phyloP scores from a whole-genome alignment of 2,888 invertebrate genomes.

The Hybos culiciformis region DNA sequence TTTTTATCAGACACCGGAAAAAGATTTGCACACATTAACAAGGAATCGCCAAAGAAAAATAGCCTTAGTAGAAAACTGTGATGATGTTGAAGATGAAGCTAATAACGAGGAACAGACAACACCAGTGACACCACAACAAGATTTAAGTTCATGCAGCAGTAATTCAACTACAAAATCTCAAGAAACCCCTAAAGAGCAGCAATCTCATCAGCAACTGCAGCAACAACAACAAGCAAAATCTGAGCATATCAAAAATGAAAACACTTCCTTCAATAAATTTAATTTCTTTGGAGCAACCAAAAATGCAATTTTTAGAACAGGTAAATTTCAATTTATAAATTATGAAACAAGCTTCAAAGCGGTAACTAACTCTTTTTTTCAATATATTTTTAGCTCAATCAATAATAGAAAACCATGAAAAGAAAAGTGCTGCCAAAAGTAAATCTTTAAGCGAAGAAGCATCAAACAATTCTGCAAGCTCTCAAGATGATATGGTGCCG shows the following conservation, averaged over 20 bases:
- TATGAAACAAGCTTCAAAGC: no score
- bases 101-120: slow-evolving; percentile 13
- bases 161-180: no score
- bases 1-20: slow-evolving; percentile 31
- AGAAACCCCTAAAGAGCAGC: no score
- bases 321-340: no score
- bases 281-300: slow-evolving; percentile 36
- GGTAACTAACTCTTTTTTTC: no score
- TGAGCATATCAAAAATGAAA: slow-evolving; percentile 26
- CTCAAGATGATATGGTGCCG: background rate
- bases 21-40: slow-evolving; percentile 28
- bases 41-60: slow-evolving; percentile 25
- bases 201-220: background rate
- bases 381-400: no score
- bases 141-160: slow-evolving; percentile 5
- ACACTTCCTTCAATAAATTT: slow-evolving; percentile 30
- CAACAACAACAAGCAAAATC: slow-evolving; percentile 18
- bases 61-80: slow-evolving; percentile 16
- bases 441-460: slow-evolving; percentile 13
- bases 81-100: slow-evolving; percentile 15
- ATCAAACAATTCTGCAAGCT: background rate
- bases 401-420: slow-evolving; percentile 36
- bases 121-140: background rate
- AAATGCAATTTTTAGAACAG: slow-evolving; percentile 36
- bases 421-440: slow-evolving; percentile 34